Percentiles rank a stretch among this genome's conserved stretches.
phyloP scores from a whole-genome alignment of 2,888 invertebrate genomes.

The Muschampia staudingeri region DNA sequence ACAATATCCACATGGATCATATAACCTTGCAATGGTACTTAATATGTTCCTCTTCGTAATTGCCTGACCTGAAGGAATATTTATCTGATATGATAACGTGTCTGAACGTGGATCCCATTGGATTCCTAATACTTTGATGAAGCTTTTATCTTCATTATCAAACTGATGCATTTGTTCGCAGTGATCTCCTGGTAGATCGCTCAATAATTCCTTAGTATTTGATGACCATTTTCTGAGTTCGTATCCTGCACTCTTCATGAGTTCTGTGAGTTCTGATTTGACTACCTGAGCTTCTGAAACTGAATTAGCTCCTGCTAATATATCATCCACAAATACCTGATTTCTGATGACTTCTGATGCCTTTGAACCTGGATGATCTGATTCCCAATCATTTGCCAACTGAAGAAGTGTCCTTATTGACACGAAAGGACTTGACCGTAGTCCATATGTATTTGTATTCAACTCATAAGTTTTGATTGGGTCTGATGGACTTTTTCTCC shows the following conservation, averaged over 20 bases:
- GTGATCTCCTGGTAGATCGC: slow-evolving; percentile 6
- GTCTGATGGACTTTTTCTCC: slow-evolving; percentile 29
- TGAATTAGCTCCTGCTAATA: neutral
- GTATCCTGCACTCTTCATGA: slow-evolving; percentile 20
- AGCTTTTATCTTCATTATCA: slow-evolving; percentile 25
- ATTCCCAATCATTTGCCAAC: slow-evolving; percentile 29
- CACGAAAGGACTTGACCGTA: slow-evolving; percentile 13
- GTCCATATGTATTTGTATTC: slow-evolving; percentile 29
- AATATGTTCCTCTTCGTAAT: neutral
- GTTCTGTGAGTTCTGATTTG: neutral
- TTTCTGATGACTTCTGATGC: neutral
- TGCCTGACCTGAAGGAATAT: neutral
- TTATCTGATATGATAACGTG: slow-evolving; percentile 16
- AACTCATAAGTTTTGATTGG: slow-evolving; percentile 4
- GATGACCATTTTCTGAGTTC: slow-evolving; percentile 35
- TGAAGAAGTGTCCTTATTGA: slow-evolving; percentile 10
- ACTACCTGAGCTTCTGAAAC: neutral
- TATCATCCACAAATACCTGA: slow-evolving; percentile 22
- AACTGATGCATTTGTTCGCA: slow-evolving; percentile 5
- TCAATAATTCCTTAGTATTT: neutral
- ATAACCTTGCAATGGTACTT: slow-evolving; percentile 16
- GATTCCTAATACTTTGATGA: slow-evolving; percentile 28
- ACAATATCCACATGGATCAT: slow-evolving; percentile 35
- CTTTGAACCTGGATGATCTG: neutral
- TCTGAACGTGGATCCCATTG: slow-evolving; percentile 30